Conservation (phyloP, 2,113 vertebrate genomes). For the Axis porcinus region DNA sequence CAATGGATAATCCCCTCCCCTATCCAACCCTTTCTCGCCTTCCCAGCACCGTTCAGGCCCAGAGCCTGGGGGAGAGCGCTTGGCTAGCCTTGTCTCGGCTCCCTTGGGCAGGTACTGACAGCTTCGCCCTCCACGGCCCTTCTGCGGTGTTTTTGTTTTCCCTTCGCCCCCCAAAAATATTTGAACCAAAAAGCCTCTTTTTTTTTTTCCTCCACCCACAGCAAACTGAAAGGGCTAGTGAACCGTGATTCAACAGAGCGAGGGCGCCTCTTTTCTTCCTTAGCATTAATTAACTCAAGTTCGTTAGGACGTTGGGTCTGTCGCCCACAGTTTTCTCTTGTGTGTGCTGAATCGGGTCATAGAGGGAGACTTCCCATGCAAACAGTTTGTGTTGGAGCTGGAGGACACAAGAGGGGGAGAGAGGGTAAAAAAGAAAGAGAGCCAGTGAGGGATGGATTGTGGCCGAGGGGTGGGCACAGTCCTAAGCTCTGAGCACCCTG, state of each 20-base stretch:
- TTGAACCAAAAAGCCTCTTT: slow-evolving; percentile 78
- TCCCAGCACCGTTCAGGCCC: neutral
- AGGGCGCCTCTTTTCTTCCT: slow-evolving; percentile 78
- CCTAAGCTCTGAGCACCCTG: neutral
- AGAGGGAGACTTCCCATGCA: slow-evolving; percentile 78
- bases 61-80: neutral
- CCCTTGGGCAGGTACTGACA: slow-evolving; percentile 54
- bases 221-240: slow-evolving; percentile 79
- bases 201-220: slow-evolving; percentile 77
- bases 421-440: slow-evolving; percentile 59
- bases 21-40: neutral
- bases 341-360: slow-evolving; percentile 80
- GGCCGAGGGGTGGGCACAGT: slow-evolving; percentile 31
- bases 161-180: slow-evolving; percentile 80
- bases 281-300: slow-evolving; percentile 83
- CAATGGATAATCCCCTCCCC: neutral
- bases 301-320: slow-evolving; percentile 80
- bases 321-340: slow-evolving; percentile 79
- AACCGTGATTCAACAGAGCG: slow-evolving; percentile 79
- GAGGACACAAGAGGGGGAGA: slow-evolving; percentile 71
- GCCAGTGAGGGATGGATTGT: neutral
- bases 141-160: slow-evolving; percentile 79
- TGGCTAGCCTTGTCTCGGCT: neutral
- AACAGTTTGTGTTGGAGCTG: slow-evolving; percentile 76
- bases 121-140: slow-evolving; percentile 53